Base-by-base conservation (phyloP, 2,113 vertebrate genomes). In the Perccottus glenii region DNA sequence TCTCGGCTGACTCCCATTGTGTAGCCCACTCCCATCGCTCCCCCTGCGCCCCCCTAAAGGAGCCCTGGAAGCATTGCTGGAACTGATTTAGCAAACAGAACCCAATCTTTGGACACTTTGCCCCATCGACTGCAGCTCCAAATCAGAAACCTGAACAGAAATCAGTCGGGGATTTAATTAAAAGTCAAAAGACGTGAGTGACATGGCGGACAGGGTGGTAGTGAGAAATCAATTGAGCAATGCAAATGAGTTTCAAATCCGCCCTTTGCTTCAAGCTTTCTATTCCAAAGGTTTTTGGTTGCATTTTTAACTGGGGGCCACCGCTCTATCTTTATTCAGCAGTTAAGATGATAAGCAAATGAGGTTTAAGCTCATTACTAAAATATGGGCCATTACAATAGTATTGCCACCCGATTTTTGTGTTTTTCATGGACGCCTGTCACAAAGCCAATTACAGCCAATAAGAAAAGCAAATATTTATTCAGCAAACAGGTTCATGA, bases 141-240 rank as follows among this genome's bases (percentile, higher is more conserved):
- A 87, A 87, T 89, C 82, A 75, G 84, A 89, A 86, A 85, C 80
- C 73, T 56, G 49, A 90, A 91, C 79, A 85, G 84, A 85, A 80
- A 70, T 87, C 77, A 73, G 83, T 75, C 71, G 57, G 83, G 83
- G 87, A 89, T 92, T 93, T 91, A 90, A 92, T 91, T 89, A 89
- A 90, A 88, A 83, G 80, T 85, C 81, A 84, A 75, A 82, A 81
- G 85, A 77, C 64, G 72, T 55, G 80, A 85, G 81, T 90, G 88
- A 90, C 82, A 83, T 67, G 69, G 70, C n/a, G 67, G 90, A 87
- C 82, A 80, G 78, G 83, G 60, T 67, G 79, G 67, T 65, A 72
- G 60, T 40, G n/a, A 80, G 78, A 80, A 90, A 92, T 90, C 86
- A 84, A 90, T 91, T 76, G 78, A 64, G 32, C 73, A 75, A 89